Base-by-base conservation (phyloP, 2,797 vertebrate genomes). In the Platyrinchus mystaceus region DNA sequence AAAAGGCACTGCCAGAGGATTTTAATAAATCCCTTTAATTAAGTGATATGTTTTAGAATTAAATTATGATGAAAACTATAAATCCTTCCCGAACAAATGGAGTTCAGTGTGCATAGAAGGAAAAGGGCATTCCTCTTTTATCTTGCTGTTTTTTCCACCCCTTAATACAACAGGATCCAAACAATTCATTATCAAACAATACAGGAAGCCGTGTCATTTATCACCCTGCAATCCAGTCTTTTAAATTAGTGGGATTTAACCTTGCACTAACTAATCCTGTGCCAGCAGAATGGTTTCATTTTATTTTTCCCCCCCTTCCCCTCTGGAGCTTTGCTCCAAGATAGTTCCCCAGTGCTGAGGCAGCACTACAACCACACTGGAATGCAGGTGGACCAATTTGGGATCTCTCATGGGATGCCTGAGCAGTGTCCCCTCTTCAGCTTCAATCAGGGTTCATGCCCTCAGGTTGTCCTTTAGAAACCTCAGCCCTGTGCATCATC, bases 11-110 rank as follows among this genome's bases (percentile, higher is more conserved):
- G 52, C 80, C 34, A 63, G 78, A 70, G 82, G 87, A 89, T 96
- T 96, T 95, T 95, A 85, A 93, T 87, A 94, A 97, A 96, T 96
- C 94, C 89, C 80, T 93, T 97, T 97, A 97, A 97, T 95, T 94
- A 97, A 97, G 95, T 82, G 77, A 93, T 91, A 90, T 56, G 82
- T 93, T 96, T 95, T 93, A 89, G 94, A 97, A 94, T 95, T 92
- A 94, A 96, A 92, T 96, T 90, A 83, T 63, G 87, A 75, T 70
- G 84, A 93, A 95, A 95, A 91, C 73, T 44, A 79, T 96, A 94
- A 95, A 93, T 93, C 91, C 66, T 85, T 89, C 75, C 70, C 19
- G 71, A 53, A 77, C 18, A 14, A 90, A 84, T n/a, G 63, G 73
- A 70, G 82, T 52, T 84, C 84, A 39, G 55, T 1, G 20, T 5